phyloP scores from a whole-genome alignment of 2,113 vertebrate species.

The Salvator merianae region DNA sequence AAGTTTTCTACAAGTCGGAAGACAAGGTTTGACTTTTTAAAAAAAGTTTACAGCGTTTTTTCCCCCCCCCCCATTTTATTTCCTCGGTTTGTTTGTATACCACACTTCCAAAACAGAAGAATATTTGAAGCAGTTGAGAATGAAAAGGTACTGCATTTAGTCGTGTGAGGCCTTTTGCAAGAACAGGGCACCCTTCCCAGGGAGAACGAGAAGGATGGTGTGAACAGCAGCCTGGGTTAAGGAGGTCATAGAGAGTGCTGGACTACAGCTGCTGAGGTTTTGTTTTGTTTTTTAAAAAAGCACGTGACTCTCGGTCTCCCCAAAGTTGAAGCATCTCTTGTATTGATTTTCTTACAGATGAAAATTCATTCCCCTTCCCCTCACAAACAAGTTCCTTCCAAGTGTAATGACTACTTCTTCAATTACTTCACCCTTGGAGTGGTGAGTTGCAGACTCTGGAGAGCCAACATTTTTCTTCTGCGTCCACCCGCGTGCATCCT shows the following conservation, averaged over 20 bases:
- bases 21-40: slow-evolving; percentile 85
- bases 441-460: slow-evolving; percentile 79
- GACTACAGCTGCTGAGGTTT: too few species aligned
- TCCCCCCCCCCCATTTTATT: too few species aligned
- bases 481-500: neutral
- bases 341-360: slow-evolving; percentile 79
- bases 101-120: too few species aligned
- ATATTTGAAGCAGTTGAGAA: too few species aligned
- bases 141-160: too few species aligned
- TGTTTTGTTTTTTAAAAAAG: too few species aligned
- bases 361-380: slow-evolving; percentile 99
- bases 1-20: slow-evolving; percentile 98
- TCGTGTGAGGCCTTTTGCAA: too few species aligned
- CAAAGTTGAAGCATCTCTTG: neutral
- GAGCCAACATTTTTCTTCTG: neutral
- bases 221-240: neutral
- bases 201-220: neutral
- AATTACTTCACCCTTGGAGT: slow-evolving; percentile 98
- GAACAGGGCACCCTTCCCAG: too few species aligned
- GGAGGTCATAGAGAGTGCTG: neutral
- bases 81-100: too few species aligned
- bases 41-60: too few species aligned
- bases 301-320: too few species aligned
- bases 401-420: slow-evolving; percentile 99
- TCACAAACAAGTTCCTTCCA: slow-evolving; percentile 97